Evolutionary conservation across 2,113 vertebrate genomes (phyloP), one percentile per base, ranked within the genome.

Genomic region (Apteryx owenii): DNA sequence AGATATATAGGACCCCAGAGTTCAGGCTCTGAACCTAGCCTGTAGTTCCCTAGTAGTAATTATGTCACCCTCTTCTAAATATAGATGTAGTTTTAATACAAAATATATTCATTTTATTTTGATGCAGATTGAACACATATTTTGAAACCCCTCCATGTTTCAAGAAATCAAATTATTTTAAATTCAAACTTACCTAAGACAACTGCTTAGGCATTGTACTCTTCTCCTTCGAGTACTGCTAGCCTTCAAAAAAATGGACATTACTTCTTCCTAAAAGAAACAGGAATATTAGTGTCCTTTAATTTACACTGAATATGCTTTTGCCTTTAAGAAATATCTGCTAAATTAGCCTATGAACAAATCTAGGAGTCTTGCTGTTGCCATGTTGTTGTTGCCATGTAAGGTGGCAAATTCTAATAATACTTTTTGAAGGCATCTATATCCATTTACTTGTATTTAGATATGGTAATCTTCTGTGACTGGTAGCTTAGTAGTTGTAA

Each of bases 311-410:
- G 5, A 29, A 36, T 7, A 23, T 31, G 7, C 15, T 66, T 73
- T 31, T 5, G 3, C 60, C 22, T 73, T 85, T 54, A 58, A 77
- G 90, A 95, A 93, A 60, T 71, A 22, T 70, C 50, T 79, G 28
- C 28, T 51, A 61, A 95, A 68, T 62, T 83, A 58, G 29, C 26
- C 64, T 71, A 36, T 50, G 64, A 88, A 62, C 40, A 75, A 83
- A 84, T 29, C 36, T 75, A 50, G 21, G 31, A 48, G 14, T 44
- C 38, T 40, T 65, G 40, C 89, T 92, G 42, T 70, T 91, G 56
- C 61, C 85, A 51, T 73, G 73, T 16, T 86, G 73, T 56, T 76
- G 77, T 95, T 93, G 70, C 61, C 75, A 91, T 68, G n/a, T 66
- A 66, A 84, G 29, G 77, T 58, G 40, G 61, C 23, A 85, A 93